Evolutionary conservation across 1,140 invertebrate species (phyloP), one percentile per base, ranked within the genome.

Genomic region (Drosophila saltans): DNA sequence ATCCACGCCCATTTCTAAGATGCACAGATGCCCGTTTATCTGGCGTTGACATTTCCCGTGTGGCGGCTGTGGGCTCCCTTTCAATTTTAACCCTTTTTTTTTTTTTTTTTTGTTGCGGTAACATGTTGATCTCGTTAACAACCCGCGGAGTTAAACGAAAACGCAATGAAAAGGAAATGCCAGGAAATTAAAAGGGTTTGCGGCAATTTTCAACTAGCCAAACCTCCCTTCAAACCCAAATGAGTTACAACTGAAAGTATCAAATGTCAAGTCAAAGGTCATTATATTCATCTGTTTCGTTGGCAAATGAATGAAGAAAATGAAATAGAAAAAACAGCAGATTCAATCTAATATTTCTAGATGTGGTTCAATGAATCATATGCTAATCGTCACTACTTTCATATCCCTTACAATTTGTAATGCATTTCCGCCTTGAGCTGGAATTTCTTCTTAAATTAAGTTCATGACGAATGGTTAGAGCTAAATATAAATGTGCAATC

Each of bases 181-280:
- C 72, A 75, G 89, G 89, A 91, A 91, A 91, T 91, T 91, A 91
- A 91, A 80, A 81, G 84, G 72, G 74, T 80, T 80, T 73, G 79
- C 56, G 65, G 66, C 57, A 36, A 36, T 36, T 45, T 58, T 9
- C 9, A 41, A 45, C 30, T 57, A 41, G n/a, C 28, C 43, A 30
- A n/a, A 2, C 40, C 62, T 43, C 7, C 55, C 66, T 39, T 68
- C 63, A 56, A 1, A 8, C 4, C 68, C 45, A 66, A 69, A 58
- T 41, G 59, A 41, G 52, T 21, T 64, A 67, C 74, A 81, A 71
- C 48, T 61, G 75, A 81, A 68, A 72, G 74, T 77, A 77, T 82
- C 69, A 74, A 81, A 82, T 74, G 63, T 72, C 74, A 48, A 41
- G 52, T 65, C 66, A 40, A 40, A 67, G 70, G 62, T 67, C 72